These are phyloP conservation scores for Semotilus atromaculatus DNA, from an alignment of 2,797 vertebrate genomes.

Conservation along the genomic window DNA sequence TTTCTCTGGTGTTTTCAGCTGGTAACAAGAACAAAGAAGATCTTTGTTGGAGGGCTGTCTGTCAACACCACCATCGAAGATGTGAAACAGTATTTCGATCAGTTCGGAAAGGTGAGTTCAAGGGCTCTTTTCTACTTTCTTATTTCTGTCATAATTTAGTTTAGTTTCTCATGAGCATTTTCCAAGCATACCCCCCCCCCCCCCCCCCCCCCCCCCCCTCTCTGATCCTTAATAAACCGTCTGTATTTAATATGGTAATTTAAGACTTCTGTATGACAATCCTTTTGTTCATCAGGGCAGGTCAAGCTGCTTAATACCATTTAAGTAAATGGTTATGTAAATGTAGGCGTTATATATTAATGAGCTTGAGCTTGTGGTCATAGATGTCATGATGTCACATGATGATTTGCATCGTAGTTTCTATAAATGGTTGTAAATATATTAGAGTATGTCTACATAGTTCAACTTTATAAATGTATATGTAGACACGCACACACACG, in stretches of 20 bases:
- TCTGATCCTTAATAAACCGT: background rate
- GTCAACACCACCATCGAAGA: constrained; percentile 98
- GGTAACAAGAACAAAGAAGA: constrained; percentile 99
- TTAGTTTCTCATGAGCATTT: background rate
- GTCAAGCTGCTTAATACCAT: background rate
- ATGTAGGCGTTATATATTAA: background rate
- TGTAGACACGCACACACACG: too few species aligned
- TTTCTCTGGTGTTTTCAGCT: constrained; percentile 80
- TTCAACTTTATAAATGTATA: background rate
- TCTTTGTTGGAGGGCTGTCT: constrained; percentile 97
- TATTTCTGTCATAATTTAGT: background rate
- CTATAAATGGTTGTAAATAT: background rate
- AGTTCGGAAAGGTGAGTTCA: constrained; percentile 94
- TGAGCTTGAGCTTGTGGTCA: background rate
- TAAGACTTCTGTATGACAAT: background rate
- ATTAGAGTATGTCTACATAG: background rate
- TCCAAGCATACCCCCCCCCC: too few species aligned
- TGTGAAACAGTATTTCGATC: constrained; percentile 98
- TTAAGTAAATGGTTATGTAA: background rate
- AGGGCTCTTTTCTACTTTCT: background rate
- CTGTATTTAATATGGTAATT: background rate
- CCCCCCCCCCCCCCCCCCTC: too few species aligned
- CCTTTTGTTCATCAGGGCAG: background rate
- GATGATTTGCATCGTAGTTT: background rate
- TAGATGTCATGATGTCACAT: background rate